Evolutionary conservation across 1,140 invertebrate species (phyloP).

Genomic region (Chlorops oryzae): DNA sequence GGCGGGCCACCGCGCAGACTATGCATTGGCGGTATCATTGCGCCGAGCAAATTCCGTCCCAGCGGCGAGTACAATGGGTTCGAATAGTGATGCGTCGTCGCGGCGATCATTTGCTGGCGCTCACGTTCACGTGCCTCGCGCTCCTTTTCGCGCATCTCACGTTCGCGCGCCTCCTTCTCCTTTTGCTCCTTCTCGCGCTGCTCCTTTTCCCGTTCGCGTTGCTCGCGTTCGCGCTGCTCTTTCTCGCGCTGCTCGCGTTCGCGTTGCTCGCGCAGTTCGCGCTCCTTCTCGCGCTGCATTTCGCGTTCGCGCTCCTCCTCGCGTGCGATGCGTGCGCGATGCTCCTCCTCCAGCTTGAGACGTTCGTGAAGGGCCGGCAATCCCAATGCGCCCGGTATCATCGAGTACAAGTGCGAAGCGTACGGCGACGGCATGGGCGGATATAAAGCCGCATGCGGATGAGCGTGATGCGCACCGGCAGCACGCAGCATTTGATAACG

Average conservation of each 20-base stretch:
- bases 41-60: slow-evolving; percentile 35
- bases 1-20: slow-evolving; percentile 36
- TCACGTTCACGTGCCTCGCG: slow-evolving; percentile 32
- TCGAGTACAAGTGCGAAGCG: slow-evolving; percentile 53
- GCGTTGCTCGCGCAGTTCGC: slow-evolving; percentile 45
- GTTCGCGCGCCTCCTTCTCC: slow-evolving; percentile 31
- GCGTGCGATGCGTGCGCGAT: slow-evolving; percentile 53
- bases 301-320: slow-evolving; percentile 57
- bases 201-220: slow-evolving; percentile 40
- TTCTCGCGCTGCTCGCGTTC: slow-evolving; percentile 46
- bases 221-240: slow-evolving; percentile 41
- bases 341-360: slow-evolving; percentile 63
- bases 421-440: slow-evolving; percentile 55
- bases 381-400: slow-evolving; percentile 51
- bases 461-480: slow-evolving; percentile 42
- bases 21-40: slow-evolving; percentile 42
- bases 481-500: slow-evolving; percentile 60
- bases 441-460: slow-evolving; percentile 43
- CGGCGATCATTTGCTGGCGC: slow-evolving; percentile 36
- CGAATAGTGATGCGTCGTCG: slow-evolving; percentile 43
- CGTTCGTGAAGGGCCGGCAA: slow-evolving; percentile 56
- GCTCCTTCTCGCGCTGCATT: slow-evolving; percentile 51
- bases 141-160: slow-evolving; percentile 29
- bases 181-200: slow-evolving; percentile 35
- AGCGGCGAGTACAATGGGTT: slow-evolving; percentile 40